Conservation (phyloP, 2,888 invertebrate species). For the Caenorhabditis zanzibari region DNA sequence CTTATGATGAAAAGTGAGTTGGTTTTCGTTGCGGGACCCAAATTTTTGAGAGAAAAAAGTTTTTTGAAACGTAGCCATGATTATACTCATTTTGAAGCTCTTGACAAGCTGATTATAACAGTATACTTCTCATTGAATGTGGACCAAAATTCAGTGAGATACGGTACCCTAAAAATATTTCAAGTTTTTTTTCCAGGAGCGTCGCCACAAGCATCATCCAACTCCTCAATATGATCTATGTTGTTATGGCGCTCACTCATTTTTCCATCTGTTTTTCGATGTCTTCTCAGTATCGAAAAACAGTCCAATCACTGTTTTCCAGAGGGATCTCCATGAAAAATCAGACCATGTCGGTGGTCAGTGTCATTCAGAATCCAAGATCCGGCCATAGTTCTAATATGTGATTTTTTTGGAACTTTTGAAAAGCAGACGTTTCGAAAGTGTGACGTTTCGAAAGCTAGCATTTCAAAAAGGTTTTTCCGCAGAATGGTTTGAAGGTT, state of each 20-base stretch:
- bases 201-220: slow-evolving; percentile 47
- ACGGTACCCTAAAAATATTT: too few species aligned
- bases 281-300: slow-evolving; percentile 43
- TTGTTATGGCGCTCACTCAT: slow-evolving; percentile 47
- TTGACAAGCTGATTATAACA: too few species aligned
- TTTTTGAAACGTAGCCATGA: neutral
- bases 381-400: slow-evolving; percentile 19
- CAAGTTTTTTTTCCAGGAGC: slow-evolving; percentile 40
- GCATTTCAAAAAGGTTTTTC: too few species aligned
- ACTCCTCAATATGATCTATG: slow-evolving; percentile 55
- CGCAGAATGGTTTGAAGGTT: too few species aligned
- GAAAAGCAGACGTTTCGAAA: too few species aligned
- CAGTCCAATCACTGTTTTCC: slow-evolving; percentile 9
- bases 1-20: slow-evolving; percentile 17
- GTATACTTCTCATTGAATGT: neutral
- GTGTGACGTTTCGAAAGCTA: too few species aligned
- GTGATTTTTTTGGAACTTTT: too few species aligned
- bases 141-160: neutral
- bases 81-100: too few species aligned
- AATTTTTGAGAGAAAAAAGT: neutral
- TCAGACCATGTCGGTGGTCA: slow-evolving; percentile 33
- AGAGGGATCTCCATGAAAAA: neutral
- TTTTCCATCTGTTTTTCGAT: slow-evolving; percentile 46
- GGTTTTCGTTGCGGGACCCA: neutral
- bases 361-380: slow-evolving; percentile 29